Evolutionary conservation across 2,797 vertebrate genomes (phyloP).

Genomic region (Takifugu rubripes): DNA sequence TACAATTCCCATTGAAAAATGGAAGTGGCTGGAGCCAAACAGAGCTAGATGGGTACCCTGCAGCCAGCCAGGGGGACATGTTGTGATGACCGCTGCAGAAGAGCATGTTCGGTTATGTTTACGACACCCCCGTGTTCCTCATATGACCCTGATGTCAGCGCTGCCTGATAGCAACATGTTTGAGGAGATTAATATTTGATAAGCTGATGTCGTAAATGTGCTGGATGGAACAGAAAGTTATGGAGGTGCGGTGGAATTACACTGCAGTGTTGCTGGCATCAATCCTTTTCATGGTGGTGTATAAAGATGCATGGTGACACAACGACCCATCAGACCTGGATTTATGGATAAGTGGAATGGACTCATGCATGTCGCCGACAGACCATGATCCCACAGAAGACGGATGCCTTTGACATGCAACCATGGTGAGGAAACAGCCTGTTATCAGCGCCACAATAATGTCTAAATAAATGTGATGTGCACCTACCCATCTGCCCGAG

Average conservation of each 20-base stretch:
- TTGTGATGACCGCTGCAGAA: background rate
- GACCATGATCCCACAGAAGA: conserved; percentile 26
- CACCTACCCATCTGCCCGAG: conserved; percentile 1
- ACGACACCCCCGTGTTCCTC: background rate
- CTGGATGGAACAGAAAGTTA: conserved; percentile 32
- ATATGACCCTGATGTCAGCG: conserved; percentile 22
- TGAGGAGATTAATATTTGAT: conserved; percentile 56
- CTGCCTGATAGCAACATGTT: conserved; percentile 20
- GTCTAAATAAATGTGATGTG: conserved; percentile 15
- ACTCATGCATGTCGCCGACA: conserved; percentile 22
- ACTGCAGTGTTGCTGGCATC: conserved; percentile 19
- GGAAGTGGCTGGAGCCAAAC: too few relatives aligned
- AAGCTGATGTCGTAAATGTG: conserved; percentile 41
- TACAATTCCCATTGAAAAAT: too few relatives aligned
- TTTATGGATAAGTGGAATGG: conserved; percentile 21
- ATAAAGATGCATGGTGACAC: conserved; percentile 38
- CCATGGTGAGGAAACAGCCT: conserved; percentile 7
- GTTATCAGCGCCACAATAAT: conserved; percentile 26
- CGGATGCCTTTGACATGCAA: conserved; percentile 35
- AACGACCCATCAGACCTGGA: conserved; percentile 40
- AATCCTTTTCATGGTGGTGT: conserved; percentile 27
- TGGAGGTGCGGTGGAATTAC: conserved; percentile 20
- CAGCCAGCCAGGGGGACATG: too few relatives aligned
- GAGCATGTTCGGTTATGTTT: conserved; percentile 8
- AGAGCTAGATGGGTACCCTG: too few relatives aligned